phyloP scores from a whole-genome alignment of 2,113 vertebrate species.

The Rhabdomys dilectus region DNA sequence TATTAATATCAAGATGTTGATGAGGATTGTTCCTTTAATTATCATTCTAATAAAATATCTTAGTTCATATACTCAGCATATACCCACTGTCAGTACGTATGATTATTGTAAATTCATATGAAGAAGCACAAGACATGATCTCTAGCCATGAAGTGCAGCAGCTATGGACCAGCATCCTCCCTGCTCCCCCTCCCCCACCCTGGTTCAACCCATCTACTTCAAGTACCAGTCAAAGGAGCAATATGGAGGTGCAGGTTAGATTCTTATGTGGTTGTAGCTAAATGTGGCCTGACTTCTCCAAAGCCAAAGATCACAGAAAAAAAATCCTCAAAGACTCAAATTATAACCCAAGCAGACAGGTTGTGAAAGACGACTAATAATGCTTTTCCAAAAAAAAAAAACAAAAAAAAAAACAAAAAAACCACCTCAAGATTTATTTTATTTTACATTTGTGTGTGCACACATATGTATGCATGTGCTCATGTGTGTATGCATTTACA shows the following conservation, averaged over 20 bases:
- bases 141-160: background rate
- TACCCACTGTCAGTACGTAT: background rate
- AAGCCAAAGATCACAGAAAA: background rate
- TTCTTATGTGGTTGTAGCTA: background rate
- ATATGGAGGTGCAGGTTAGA: background rate
- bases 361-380: background rate
- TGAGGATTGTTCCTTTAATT: background rate
- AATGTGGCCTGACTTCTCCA: background rate
- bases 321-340: background rate
- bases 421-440: background rate
- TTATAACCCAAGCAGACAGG: background rate
- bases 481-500: too few species aligned
- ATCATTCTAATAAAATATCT: background rate
- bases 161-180: accelerated
- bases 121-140: background rate
- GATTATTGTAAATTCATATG: background rate
- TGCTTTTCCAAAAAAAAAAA: background rate
- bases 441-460: background rate
- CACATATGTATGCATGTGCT: background rate
- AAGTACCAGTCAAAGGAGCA: background rate
- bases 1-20: slow-evolving; percentile 16
- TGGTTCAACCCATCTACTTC: background rate
- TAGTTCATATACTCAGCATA: background rate
- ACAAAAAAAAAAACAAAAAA: background rate
- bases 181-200: background rate